These are phyloP conservation scores for Pangasius djambal DNA, from an alignment of 2,797 vertebrate genomes.

Conservation along the genomic window DNA sequence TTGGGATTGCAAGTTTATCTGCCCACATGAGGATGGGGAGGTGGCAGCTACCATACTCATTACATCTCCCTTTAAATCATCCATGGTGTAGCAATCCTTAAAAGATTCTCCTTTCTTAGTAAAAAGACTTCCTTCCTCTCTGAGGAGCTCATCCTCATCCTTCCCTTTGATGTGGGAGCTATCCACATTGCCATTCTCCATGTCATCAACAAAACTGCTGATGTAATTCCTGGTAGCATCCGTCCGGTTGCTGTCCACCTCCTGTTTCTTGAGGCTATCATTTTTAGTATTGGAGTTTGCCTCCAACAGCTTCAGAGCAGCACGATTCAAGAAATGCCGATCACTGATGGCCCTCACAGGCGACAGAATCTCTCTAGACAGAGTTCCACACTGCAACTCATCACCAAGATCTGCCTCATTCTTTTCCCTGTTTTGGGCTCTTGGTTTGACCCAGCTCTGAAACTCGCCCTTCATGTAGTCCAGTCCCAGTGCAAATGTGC, in stretches of 20 bases:
- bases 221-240: slow-evolving; percentile 73
- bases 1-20: slow-evolving; percentile 55
- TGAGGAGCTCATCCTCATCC: slow-evolving; percentile 73
- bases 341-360: slow-evolving; percentile 71
- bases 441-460: slow-evolving; percentile 88
- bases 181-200: slow-evolving; percentile 94
- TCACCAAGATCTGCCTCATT: slow-evolving; percentile 81
- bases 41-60: slow-evolving; percentile 62
- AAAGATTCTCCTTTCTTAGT: slow-evolving; percentile 71
- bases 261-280: slow-evolving; percentile 60
- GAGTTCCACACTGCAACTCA: slow-evolving; percentile 80
- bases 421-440: slow-evolving; percentile 77
- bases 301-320: slow-evolving; percentile 73
- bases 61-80: slow-evolving; percentile 65
- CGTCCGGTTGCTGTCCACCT: slow-evolving; percentile 66
- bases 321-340: slow-evolving; percentile 72
- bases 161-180: slow-evolving; percentile 71
- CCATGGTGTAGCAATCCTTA: slow-evolving; percentile 69
- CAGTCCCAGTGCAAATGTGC: slow-evolving; percentile 83
- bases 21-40: slow-evolving; percentile 61
- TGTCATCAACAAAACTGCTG: slow-evolving; percentile 84
- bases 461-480: slow-evolving; percentile 93
- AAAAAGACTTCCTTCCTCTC: slow-evolving; percentile 72
- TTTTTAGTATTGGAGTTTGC: slow-evolving; percentile 75
- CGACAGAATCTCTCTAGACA: slow-evolving; percentile 66